A percentile compares a stretch with the other conserved stretches of the same genome.
phyloP scores from a whole-genome alignment of 2,797 vertebrate genomes.

The Petrocephalus sullivani region DNA sequence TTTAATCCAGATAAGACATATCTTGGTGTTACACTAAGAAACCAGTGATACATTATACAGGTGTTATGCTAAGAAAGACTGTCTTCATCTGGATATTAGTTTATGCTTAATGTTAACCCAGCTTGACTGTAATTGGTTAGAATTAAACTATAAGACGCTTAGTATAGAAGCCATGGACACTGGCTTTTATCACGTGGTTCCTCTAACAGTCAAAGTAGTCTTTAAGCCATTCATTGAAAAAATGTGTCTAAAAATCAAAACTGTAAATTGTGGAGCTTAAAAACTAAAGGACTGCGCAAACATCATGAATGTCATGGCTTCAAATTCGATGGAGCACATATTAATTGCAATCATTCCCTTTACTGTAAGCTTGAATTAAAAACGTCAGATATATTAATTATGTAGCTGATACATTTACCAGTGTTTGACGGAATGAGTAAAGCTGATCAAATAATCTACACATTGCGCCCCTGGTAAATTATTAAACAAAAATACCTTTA shows the following conservation, averaged over 20 bases:
- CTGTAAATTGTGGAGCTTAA: too few relatives aligned
- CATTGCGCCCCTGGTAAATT: background rate
- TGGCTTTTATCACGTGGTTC: background rate
- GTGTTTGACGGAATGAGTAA: background rate
- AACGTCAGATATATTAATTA: background rate
- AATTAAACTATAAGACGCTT: background rate
- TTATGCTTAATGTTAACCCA: background rate
- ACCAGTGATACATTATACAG: background rate
- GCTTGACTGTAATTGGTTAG: background rate
- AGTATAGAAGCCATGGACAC: background rate
- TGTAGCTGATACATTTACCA: background rate
- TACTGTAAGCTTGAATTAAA: background rate
- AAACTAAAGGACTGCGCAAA: background rate
- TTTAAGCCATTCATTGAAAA: background rate
- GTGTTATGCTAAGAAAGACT: background rate
- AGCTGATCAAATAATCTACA: background rate
- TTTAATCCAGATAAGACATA: background rate
- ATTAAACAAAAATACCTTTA: slow-evolving; percentile 2
- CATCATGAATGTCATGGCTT: background rate
- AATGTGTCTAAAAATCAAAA: background rate
- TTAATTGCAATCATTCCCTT: background rate
- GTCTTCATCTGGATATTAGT: background rate
- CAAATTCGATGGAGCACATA: background rate
- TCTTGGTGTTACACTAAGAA: background rate
- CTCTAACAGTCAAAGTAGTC: background rate